Base-by-base conservation (phyloP, 2,888 invertebrate genomes). In the Neria commutata region DNA sequence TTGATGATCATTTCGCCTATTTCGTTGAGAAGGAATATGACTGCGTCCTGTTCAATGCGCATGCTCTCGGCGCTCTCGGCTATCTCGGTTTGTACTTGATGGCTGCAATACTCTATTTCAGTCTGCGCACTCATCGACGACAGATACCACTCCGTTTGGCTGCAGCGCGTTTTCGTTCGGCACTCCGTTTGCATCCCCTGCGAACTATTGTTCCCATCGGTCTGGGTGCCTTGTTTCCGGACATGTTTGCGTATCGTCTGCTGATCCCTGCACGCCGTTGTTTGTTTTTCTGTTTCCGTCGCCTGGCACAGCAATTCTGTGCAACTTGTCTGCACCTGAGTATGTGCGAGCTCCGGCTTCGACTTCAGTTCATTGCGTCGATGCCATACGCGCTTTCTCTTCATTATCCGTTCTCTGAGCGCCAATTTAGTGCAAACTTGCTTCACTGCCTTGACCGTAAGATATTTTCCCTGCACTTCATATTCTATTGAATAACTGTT, bases 1-100 rank as follows among this genome's bases (percentile, higher is more conserved):
- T 64, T 64, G 10, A 68, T 58, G 3, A 68, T 65, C 49, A 61
- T 56, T 50, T 68, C 68, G 1, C 68, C 68, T 40, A 68, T 65
- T 64, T 68, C 68, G 48, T 65, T 68, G 14, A 67, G 33, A 58
- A 68, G 60, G 50, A 64, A 65, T 29, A 68, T 50, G 1, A 68
- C 49, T 42, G 61, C 54, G 19, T 66, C 67, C n/a, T 58, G 62
- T 37, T 51, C 57, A 4, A 34, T 33, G 4, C 55, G 54, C 10
- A 21, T 29, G 14, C 40, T 16, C 19, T 51, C 47, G 5, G 3
- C 21, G 29, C 19, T n/a, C 2, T 47, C 53, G 10, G 42, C 26
- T 1, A 16, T 2, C 6, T 45, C 45, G 3, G 1, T 16, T 1
- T 45, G 17, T 19, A 19, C 19, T 45, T 29, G 29, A 29, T 11